Conservation (phyloP, 2,888 invertebrate species). For the Atethmia centrago region DNA sequence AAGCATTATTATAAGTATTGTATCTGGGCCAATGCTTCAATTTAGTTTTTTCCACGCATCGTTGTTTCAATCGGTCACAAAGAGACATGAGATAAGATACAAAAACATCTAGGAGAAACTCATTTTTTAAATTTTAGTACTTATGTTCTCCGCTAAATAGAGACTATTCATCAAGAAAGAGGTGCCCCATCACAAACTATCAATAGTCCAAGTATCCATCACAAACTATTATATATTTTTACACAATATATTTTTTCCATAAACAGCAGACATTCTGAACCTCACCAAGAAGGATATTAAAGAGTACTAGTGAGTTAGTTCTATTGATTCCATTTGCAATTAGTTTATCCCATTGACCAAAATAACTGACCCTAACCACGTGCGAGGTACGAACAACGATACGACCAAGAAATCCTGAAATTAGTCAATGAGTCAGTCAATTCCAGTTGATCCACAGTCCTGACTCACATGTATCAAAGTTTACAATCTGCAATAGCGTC, state of each 20-base stretch:
- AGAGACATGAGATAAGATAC: background rate
- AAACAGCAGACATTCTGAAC: background rate
- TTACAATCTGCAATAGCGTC: slow-evolving; percentile 31
- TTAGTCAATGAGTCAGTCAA: slow-evolving; percentile 26
- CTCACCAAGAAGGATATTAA: background rate
- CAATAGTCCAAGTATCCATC: background rate
- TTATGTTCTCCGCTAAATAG: background rate
- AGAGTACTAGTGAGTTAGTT: background rate
- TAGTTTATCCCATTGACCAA: background rate
- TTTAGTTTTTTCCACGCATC: background rate
- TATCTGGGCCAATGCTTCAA: background rate
- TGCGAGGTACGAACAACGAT: background rate
- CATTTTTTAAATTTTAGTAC: background rate
- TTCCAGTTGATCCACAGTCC: slow-evolving; percentile 12
- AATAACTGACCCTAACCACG: slow-evolving; percentile 11
- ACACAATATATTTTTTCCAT: background rate
- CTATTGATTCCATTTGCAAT: background rate
- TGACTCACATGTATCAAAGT: slow-evolving; percentile 40
- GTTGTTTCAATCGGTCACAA: background rate
- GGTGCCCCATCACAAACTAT: background rate
- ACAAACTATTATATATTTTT: no score
- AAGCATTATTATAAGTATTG: background rate
- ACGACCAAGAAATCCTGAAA: slow-evolving; percentile 6
- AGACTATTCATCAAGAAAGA: background rate
- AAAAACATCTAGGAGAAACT: background rate